Evolutionary conservation across 2,797 vertebrate species (phyloP).

Genomic region (Megalops cyprinoides): DNA sequence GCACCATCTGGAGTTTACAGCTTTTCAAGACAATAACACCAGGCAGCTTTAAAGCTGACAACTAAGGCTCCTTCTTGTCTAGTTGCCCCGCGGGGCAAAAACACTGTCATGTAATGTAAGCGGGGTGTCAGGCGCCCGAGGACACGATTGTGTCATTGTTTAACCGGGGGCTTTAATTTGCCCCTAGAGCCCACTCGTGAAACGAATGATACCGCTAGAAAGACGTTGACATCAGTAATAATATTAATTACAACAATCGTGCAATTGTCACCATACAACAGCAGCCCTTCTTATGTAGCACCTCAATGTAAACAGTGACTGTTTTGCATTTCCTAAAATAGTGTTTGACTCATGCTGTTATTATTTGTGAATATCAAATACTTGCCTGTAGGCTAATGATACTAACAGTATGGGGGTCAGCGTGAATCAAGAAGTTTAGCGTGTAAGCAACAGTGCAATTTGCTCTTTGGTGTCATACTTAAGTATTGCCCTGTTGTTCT

Average conservation of each 20-base stretch:
- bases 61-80: conserved; percentile 42
- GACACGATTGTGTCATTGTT: conserved; percentile 34
- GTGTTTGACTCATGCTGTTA: too few relatives aligned
- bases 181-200: conserved; percentile 1
- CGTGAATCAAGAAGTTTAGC: too few relatives aligned
- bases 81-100: conserved; percentile 50
- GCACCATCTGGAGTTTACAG: conserved; percentile 80
- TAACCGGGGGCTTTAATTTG: conserved; percentile 30
- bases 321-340: too few relatives aligned
- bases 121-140: conserved; percentile 5
- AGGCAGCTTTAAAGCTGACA: conserved; percentile 63
- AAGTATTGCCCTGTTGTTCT: too few relatives aligned
- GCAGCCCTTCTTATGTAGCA: conserved; percentile 50
- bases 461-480: neutral
- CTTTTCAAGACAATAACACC: conserved; percentile 76
- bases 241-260: conserved; percentile 9
- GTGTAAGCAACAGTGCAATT: neutral
- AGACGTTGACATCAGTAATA: conserved; percentile 4
- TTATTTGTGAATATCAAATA: neutral
- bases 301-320: too few relatives aligned
- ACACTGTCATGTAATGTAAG: neutral
- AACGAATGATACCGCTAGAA: conserved; percentile 36
- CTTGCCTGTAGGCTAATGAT: neutral
- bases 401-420: too few relatives aligned
- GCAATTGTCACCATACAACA: conserved; percentile 65